A percentile compares a stretch with the other conserved stretches of the same genome.
Conservation (phyloP, 53 echinoderm and acorn worm species). For the Antedon mediterranea region DNA sequence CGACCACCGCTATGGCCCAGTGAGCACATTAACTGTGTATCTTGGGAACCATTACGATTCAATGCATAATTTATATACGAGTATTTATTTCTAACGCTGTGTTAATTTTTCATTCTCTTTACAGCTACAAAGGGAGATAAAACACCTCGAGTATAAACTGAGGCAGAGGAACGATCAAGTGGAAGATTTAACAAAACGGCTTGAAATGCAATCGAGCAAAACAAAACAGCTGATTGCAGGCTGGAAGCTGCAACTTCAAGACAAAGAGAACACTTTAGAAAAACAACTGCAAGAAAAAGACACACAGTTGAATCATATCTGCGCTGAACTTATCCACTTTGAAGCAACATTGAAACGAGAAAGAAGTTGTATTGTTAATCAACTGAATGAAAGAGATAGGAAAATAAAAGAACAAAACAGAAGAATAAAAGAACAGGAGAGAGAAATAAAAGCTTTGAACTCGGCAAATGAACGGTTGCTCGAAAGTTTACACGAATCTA, state of each 20-base stretch:
- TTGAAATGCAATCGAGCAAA: constrained; percentile 58
- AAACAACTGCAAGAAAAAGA: constrained; percentile 64
- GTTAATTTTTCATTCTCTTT: constrained; percentile 2
- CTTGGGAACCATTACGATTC: too few species aligned
- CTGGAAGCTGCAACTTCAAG: constrained; percentile 64
- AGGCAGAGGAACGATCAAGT: constrained; percentile 35
- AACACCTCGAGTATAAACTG: constrained; percentile 45
- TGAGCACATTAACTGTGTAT: too few species aligned
- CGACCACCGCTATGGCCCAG: too few species aligned
- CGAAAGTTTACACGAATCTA: constrained; percentile 43
- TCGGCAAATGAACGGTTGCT: constrained; percentile 63
- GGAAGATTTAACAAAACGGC: constrained; percentile 41
- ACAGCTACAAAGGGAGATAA: constrained; percentile 60
- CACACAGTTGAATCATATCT: constrained; percentile 52
- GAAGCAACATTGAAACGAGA: constrained; percentile 65
- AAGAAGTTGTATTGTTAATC: constrained; percentile 27
- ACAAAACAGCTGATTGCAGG: constrained; percentile 79
- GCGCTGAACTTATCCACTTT: constrained; percentile 67
- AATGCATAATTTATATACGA: too few species aligned
- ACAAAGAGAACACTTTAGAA: constrained; percentile 52
- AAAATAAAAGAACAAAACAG: constrained; percentile 49
- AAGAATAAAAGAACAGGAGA: constrained; percentile 45
- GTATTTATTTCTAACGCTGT: neutral
- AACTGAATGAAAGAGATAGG: constrained; percentile 26
- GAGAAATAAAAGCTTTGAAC: constrained; percentile 79